Evolutionary conservation across 2,888 invertebrate species (phyloP), one percentile per base, ranked within the genome.

Genomic region (Dasypolia templi): DNA sequence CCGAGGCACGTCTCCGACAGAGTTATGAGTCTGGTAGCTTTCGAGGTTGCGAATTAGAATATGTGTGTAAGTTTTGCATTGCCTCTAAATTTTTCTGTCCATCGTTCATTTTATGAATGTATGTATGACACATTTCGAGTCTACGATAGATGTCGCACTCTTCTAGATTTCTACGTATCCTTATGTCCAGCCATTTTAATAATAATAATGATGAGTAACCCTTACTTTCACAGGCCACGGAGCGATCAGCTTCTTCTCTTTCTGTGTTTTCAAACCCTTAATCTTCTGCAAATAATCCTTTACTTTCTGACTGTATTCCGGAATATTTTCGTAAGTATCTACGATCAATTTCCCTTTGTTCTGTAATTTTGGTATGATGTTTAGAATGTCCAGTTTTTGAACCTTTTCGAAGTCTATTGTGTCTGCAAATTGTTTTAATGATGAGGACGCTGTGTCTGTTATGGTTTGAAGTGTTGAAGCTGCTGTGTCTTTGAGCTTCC

Each of bases 401-500:
- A 93, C 77, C 46, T 92, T 93, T 5, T 91, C 90, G 0, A 90
- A 77, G 77, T 93, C 92, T 17, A 93, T 91, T 4, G 86, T 91
- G 69, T 91, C 89, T 0, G 88, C 86, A 0, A 92, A 78, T 32
- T 91, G 87, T 58, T 91, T 81, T 5, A 92, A 32, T 3, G 89
- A 88, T 1, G 81, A 84, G 0, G 92, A 85, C 0, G 94, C 92
- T 12, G 90, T 81, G 29, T 86, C 85, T 7, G 84, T 71, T 0
- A 91, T 51, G 55, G 85, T 83, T 65, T 91, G 88, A 0, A 93
- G 71, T 59, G 90, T 89, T 4, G 81, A 88, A 5, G 92, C 89
- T 0, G 94, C 93, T 42, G 91, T 91, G 32, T 92, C 91, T 72
- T 91, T 92, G 1, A 95, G 72, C 58, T 91, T 90, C 35, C 93